A percentile compares a stretch with the other conserved stretches of the same genome.
phyloP scores from a whole-genome alignment of 2,113 vertebrate species.

The Malurus elegans region DNA sequence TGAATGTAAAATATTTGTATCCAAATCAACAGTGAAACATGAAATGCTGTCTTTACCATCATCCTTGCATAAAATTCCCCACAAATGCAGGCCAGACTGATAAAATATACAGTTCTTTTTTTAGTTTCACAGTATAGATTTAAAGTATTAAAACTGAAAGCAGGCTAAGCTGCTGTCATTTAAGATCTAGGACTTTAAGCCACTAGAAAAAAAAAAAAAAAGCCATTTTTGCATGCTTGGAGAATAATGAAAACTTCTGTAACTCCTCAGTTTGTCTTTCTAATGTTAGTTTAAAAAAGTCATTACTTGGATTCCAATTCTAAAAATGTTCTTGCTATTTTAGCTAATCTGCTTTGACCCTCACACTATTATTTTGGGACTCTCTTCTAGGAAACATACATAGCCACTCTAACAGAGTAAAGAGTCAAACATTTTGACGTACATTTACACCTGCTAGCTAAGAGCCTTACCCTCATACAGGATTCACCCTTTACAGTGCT shows the following conservation, averaged over 20 bases:
- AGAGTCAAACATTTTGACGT: neutral
- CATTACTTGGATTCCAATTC: neutral
- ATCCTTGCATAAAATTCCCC: neutral
- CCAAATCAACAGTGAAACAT: neutral
- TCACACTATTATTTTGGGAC: neutral
- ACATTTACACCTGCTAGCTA: neutral
- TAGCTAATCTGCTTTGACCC: neutral
- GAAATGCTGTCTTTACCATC: neutral
- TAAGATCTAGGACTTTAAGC: slow-evolving; percentile 36
- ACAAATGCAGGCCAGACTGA: neutral
- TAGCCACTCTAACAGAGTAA: neutral
- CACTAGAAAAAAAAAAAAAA: neutral
- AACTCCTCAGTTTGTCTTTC: neutral
- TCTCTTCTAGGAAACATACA: neutral
- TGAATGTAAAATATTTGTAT: neutral
- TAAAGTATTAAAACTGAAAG: slow-evolving; percentile 44
- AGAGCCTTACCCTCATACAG: neutral
- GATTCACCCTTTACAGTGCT: neutral
- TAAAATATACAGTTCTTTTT: neutral
- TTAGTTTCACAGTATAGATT: slow-evolving; percentile 14
- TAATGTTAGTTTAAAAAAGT: neutral
- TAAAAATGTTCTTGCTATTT: slow-evolving; percentile 14
- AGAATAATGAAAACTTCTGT: slow-evolving; percentile 3
- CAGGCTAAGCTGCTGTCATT: slow-evolving; percentile 60
- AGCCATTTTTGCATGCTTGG: neutral